Evolutionary conservation across 2,888 invertebrate species (phyloP).

Genomic region (Mesorhabditis sp.): DNA sequence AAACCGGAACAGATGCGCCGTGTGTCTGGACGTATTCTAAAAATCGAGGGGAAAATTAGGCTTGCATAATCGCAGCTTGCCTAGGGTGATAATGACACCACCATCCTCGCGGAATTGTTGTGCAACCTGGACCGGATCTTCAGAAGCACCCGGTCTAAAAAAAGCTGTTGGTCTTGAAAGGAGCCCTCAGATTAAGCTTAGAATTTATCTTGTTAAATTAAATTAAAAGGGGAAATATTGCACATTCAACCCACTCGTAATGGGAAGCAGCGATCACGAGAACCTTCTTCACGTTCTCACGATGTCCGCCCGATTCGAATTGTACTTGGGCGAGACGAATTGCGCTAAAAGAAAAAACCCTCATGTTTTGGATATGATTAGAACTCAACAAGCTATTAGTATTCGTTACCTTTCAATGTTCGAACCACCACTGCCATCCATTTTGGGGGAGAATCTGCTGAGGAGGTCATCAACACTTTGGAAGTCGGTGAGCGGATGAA

Average conservation of each 20-base stretch:
- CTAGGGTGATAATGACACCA: neutral
- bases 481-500: neutral
- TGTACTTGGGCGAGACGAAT: neutral
- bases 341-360: neutral
- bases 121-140: neutral
- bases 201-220: neutral
- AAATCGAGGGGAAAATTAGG: neutral
- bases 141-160: neutral
- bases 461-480: neutral
- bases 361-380: too few species aligned
- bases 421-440: neutral
- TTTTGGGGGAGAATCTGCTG: neutral
- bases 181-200: neutral
- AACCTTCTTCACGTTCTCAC: neutral
- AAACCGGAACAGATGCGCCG: neutral
- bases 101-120: conserved; percentile 1
- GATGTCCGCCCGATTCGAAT: neutral
- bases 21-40: conserved; percentile 1
- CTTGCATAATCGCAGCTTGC: neutral
- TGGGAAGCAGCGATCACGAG: neutral
- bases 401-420: neutral
- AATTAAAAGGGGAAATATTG: neutral
- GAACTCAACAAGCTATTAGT: too few species aligned
- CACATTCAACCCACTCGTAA: neutral
- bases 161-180: neutral